Evolutionary conservation across 2,888 invertebrate genomes (phyloP), one percentile per base, ranked within the genome.

Genomic region (Cataglyphis altisquamis): DNA sequence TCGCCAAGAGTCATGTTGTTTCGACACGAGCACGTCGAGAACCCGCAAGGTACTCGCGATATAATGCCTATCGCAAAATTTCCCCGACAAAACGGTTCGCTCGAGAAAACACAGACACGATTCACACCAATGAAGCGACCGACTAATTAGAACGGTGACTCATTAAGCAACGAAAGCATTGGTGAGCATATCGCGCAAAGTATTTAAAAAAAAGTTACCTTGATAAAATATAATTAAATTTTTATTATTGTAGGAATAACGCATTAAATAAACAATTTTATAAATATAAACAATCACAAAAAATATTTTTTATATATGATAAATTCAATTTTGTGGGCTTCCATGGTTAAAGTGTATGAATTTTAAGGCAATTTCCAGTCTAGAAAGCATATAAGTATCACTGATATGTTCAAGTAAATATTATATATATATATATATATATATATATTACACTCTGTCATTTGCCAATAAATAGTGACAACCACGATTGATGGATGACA

Each of bases 71-170:
- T 25, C 78, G 73, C 78, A 36, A 80, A 78, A 80, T 60, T 72
- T 1, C 10, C 15, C 55, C 57, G 45, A 72, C 52, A 29, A 80
- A 83, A 81, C 41, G 63, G 70, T 80, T n/a, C 66, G 52, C 52
- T n/a, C n/a, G 52, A 78, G 75, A 87, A 87, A 89, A 66, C 48
- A 29, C 73, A 55, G 64, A 55, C n/a, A 32, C 52, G 25, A 84
- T 88, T 84, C 78, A 73, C 62, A 83, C 66, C 74, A 84, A 78
- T 70, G 25, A 75, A 25, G 12, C n/a, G 66, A 63, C 9, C 45
- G 70, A 68, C 81, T 87, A 87, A 89, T 87, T 87, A 84, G 84
- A n/a, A n/a, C 41, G 39, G 45, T 78, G 45, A 80, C 25, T 72
- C 21, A 72, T 80, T 80, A 80, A 18, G 21, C 29, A 68, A 60